Percentiles rank a stretch among this genome's conserved stretches.
Evolutionary conservation across 2,797 vertebrate species (phyloP).

Genomic region (Coregonus sp.): DNA sequence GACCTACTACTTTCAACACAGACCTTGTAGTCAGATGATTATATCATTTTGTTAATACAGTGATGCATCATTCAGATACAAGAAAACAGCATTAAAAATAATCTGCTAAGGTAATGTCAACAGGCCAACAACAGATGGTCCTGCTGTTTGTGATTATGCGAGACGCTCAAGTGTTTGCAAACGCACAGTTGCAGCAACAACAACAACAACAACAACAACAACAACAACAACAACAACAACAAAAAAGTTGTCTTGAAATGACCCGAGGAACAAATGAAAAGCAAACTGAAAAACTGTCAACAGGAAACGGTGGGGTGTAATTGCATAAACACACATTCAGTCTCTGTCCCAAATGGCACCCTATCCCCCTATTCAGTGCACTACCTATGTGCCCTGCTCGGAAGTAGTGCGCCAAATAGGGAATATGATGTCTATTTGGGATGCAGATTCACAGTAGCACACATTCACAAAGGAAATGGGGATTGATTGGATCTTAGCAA

Average conservation of each 20-base stretch:
- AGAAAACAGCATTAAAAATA: conserved; percentile 80
- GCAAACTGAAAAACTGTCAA: too few relatives aligned
- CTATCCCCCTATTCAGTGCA: not conserved
- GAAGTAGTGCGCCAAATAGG: not conserved
- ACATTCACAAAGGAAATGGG: too few relatives aligned
- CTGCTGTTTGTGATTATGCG: conserved; percentile 79
- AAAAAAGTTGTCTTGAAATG: conserved; percentile 53
- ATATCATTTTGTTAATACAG: conserved; percentile 76
- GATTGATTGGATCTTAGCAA: not conserved
- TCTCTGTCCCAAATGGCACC: not conserved
- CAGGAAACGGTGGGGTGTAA: not conserved
- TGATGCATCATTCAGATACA: conserved; percentile 75
- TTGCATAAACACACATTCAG: not conserved
- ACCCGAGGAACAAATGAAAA: conserved; percentile 53
- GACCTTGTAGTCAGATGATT: conserved; percentile 77
- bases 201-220: not conserved
- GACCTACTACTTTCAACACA: conserved; percentile 57
- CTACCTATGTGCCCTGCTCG: not conserved
- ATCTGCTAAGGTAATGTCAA: conserved; percentile 77
- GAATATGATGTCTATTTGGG: not conserved
- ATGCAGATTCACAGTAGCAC: too few relatives aligned
- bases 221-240: too few relatives aligned
- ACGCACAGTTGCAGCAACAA: conserved; percentile 32
- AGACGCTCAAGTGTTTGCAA: conserved; percentile 76
- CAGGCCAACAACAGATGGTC: conserved; percentile 82